Percentiles rank a stretch among this genome's conserved stretches.
These are phyloP conservation scores for Macrocentrus cingulum DNA, from an alignment of 1,140 invertebrate genomes.

Conservation along the genomic window DNA sequence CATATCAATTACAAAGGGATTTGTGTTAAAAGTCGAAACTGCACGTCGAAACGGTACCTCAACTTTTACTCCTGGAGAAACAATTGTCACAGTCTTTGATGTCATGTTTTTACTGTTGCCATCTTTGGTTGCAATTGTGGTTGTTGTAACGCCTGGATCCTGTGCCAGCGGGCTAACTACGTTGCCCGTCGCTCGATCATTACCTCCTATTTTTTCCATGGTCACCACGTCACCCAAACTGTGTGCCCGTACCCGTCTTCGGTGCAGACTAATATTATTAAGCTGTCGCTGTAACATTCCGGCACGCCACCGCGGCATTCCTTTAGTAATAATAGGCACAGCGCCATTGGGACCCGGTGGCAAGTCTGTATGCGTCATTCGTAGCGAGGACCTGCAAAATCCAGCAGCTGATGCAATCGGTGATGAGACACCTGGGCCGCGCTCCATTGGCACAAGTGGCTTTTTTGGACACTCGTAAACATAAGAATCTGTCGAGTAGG, in stretches of 20 bases:
- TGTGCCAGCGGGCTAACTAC: slow-evolving; percentile 43
- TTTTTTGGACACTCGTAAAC: slow-evolving; percentile 44
- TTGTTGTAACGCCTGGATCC: slow-evolving; percentile 32
- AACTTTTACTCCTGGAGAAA: slow-evolving; percentile 43
- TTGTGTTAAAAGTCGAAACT: too few species aligned
- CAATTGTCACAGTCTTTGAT: slow-evolving; percentile 50
- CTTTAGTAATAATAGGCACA: slow-evolving; percentile 33
- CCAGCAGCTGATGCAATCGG: slow-evolving; percentile 35
- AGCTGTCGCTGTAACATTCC: slow-evolving; percentile 52
- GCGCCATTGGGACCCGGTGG: slow-evolving; percentile 15
- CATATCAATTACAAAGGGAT: slow-evolving; percentile 22
- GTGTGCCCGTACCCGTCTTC: slow-evolving; percentile 46
- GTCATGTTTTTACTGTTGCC: slow-evolving; percentile 22
- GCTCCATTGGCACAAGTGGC: slow-evolving; percentile 45
- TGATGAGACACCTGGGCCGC: slow-evolving; percentile 40
- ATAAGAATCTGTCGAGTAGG: slow-evolving; percentile 39
- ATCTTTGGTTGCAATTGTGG: slow-evolving; percentile 33
- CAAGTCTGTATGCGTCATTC: slow-evolving; percentile 36
- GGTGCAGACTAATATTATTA: slow-evolving; percentile 44
- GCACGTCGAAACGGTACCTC: too few species aligned
- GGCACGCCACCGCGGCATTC: slow-evolving; percentile 48
- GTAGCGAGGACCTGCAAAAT: slow-evolving; percentile 42
- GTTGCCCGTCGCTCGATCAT: slow-evolving; percentile 20
- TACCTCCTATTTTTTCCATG: slow-evolving; percentile 30
- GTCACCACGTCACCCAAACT: slow-evolving; percentile 51